Evolutionary conservation across 2,888 invertebrate species (phyloP).

Genomic region (Hydropsyche betteni): DNA sequence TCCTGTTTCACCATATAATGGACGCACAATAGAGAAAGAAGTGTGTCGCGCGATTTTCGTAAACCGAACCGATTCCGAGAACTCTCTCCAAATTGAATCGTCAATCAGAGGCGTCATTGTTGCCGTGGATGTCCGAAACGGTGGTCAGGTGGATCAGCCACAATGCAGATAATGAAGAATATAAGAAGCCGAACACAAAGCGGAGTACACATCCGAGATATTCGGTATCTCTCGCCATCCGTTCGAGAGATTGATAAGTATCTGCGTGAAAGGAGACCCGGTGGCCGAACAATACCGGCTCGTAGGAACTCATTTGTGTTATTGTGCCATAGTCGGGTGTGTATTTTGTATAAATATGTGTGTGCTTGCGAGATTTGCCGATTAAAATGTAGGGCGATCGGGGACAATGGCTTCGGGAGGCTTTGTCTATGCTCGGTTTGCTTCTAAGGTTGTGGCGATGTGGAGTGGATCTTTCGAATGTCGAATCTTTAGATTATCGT

Average conservation of each 20-base stretch:
- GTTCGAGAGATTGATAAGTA: slow-evolving; percentile 34
- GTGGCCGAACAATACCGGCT: slow-evolving; percentile 37
- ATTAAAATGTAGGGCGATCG: slow-evolving; percentile 33
- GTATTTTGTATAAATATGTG: not conserved
- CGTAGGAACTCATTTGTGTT: slow-evolving; percentile 36
- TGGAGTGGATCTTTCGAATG: not conserved
- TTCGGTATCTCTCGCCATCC: slow-evolving; percentile 25
- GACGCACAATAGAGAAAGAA: not conserved
- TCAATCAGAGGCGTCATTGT: slow-evolving; percentile 24
- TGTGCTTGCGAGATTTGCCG: slow-evolving; percentile 2
- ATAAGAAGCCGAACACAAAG: slow-evolving; percentile 5
- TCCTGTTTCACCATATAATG: not conserved
- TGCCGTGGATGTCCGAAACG: too few species aligned
- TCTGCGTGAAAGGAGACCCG: slow-evolving; percentile 36
- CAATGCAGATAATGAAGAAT: too few species aligned
- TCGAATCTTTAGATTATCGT: not conserved
- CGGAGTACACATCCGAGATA: slow-evolving; percentile 24
- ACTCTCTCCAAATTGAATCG: slow-evolving; percentile 20
- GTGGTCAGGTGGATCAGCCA: too few species aligned
- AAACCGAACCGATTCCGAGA: not conserved
- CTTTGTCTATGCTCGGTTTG: slow-evolving; percentile 23
- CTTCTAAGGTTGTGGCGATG: not conserved
- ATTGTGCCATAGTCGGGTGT: not conserved
- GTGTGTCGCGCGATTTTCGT: not conserved
- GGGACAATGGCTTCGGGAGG: slow-evolving; percentile 33